Evolutionary conservation across 1,140 invertebrate genomes (phyloP).

Genomic region (Meloidogyne hapla): DNA sequence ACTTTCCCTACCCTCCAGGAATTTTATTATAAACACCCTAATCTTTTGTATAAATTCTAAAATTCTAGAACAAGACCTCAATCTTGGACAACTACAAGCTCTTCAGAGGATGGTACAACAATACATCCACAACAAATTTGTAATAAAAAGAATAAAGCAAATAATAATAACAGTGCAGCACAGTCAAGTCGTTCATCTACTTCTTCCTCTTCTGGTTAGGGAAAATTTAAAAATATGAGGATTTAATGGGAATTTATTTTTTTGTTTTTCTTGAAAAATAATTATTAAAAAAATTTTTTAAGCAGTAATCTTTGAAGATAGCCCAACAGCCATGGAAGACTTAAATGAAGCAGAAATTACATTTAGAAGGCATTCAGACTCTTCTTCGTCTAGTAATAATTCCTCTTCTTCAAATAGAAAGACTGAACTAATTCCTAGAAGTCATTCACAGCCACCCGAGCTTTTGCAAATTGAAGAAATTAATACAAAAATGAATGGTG

Average conservation of each 20-base stretch:
- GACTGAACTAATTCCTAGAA: not conserved
- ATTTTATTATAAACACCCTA: too few species aligned
- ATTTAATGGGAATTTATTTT: too few species aligned
- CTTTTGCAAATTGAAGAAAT: not conserved
- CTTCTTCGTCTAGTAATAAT: not conserved
- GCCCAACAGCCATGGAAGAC: not conserved
- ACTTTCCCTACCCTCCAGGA: too few species aligned
- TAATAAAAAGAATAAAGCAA: not conserved
- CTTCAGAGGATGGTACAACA: constrained; percentile 20
- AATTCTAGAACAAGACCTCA: constrained; percentile 13
- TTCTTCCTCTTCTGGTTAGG: not conserved
- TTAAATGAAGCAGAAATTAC: not conserved
- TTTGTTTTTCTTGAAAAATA: not conserved
- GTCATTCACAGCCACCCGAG: not conserved
- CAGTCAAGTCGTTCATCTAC: not conserved
- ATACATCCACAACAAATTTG: not conserved
- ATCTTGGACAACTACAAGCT: constrained; percentile 28
- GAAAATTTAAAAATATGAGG: too few species aligned
- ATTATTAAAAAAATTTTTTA: not conserved
- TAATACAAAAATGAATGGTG: not conserved
- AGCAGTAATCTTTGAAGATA: not conserved
- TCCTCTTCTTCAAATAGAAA: not conserved
- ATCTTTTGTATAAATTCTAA: not conserved
- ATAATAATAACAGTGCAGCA: not conserved
- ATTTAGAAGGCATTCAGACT: not conserved